These are phyloP conservation scores for Phacellophora camtschatica DNA, from an alignment of 30 jellyfish, hydroid and myxozoan genomes.

Conservation along the genomic window DNA sequence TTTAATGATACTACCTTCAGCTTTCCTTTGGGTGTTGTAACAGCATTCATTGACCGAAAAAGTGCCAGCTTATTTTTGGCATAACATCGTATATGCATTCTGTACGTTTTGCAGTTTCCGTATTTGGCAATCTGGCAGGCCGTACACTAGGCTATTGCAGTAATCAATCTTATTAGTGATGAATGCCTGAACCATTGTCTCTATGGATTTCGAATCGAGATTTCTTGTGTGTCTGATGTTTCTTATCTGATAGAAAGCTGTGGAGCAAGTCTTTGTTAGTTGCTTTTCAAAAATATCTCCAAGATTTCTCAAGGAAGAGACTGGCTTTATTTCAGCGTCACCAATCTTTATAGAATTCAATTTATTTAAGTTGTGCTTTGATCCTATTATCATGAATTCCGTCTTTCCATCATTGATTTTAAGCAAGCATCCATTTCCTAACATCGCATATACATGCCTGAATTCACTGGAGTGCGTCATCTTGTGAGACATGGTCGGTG, in stretches of 20 bases:
- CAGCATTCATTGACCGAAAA: background rate
- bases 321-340: background rate
- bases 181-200: too few species aligned
- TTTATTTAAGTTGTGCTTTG: background rate
- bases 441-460: background rate
- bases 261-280: too few species aligned
- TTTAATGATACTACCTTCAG: background rate
- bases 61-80: slow-evolving; percentile 8
- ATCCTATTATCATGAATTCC: background rate
- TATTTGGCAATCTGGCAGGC: too few species aligned
- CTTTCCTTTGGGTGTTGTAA: background rate
- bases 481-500: background rate
- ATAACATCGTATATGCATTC: too few species aligned
- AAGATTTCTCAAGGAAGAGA: background rate
- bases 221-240: too few species aligned
- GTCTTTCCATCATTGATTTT: background rate
- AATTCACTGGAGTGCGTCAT: background rate
- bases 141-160: too few species aligned
- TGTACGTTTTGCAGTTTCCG: too few species aligned
- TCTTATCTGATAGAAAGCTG: too few species aligned
- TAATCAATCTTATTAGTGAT: too few species aligned
- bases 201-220: too few species aligned
- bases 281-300: too few species aligned
- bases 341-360: background rate
- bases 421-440: background rate